Evolutionary conservation across 2,113 vertebrate species (phyloP).

Genomic region (Potamarius usumacintae): DNA sequence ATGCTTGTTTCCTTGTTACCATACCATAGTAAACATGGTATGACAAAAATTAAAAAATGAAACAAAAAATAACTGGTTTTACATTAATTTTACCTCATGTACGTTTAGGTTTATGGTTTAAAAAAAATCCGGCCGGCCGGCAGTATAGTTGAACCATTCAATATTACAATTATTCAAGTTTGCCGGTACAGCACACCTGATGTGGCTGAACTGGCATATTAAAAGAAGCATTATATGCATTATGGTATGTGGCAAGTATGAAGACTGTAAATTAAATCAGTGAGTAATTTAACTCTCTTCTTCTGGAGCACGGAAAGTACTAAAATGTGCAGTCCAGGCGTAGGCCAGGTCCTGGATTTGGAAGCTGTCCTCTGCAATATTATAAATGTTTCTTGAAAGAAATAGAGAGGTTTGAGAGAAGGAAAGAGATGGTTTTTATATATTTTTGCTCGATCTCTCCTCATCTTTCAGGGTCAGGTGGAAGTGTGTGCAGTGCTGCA

Average conservation of each 20-base stretch:
- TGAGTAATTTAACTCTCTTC: neutral
- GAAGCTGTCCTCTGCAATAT: neutral
- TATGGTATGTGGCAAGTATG: neutral
- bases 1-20: neutral
- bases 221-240: neutral
- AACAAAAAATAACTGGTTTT: neutral
- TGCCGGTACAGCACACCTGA: neutral
- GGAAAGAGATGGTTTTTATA: neutral
- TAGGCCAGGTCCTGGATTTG: neutral
- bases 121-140: no score
- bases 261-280: neutral
- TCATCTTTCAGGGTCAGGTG: slow-evolving; percentile 77
- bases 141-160: neutral
- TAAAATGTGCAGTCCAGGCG: neutral
- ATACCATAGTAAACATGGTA: neutral
- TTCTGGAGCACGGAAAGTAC: neutral
- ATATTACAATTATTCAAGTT: neutral
- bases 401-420: neutral
- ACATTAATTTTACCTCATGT: neutral
- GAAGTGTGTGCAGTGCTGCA: slow-evolving; percentile 69
- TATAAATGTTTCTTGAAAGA: neutral
- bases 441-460: slow-evolving; percentile 28
- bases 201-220: neutral
- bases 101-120: neutral
- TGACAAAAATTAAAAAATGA: neutral